These are phyloP conservation scores for Myripristis jacobus DNA, from an alignment of 2,797 vertebrate genomes.

Conservation along the genomic window DNA sequence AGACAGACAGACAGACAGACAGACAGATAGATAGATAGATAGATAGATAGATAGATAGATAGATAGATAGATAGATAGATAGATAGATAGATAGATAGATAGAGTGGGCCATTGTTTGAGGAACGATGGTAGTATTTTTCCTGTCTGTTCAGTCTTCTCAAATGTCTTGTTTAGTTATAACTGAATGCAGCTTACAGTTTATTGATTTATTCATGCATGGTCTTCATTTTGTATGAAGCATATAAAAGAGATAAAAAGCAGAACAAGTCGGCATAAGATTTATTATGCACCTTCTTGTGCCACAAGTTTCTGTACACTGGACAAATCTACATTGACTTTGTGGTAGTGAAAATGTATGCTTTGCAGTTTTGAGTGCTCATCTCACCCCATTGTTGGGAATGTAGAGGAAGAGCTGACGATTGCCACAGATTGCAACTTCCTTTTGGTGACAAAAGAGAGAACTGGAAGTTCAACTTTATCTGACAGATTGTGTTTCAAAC, in stretches of 20 bases:
- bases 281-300: not conserved
- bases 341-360: not conserved
- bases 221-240: not conserved
- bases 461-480: slow-evolving; percentile 63
- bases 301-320: not conserved
- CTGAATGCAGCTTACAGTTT: too few species aligned
- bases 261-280: slow-evolving; percentile 18
- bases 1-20: not conserved
- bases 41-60: not conserved
- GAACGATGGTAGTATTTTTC: not conserved
- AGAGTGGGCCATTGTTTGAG: not conserved
- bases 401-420: slow-evolving; percentile 62
- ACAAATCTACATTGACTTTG: not conserved
- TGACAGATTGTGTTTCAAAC: slow-evolving; percentile 28
- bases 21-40: not conserved
- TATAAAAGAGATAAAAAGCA: slow-evolving; percentile 35
- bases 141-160: not conserved
- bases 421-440: slow-evolving; percentile 68
- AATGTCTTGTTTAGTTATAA: not conserved
- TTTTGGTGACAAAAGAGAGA: slow-evolving; percentile 54
- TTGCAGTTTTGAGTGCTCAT: slow-evolving; percentile 2
- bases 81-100: not conserved
- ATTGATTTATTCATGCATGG: too few species aligned
- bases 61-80: not conserved
- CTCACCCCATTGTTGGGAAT: slow-evolving; percentile 21